Percentiles rank a stretch among this genome's conserved stretches.
Evolutionary conservation across 2,113 vertebrate genomes (phyloP).

Genomic region (Melanotaenia duboulayi): DNA sequence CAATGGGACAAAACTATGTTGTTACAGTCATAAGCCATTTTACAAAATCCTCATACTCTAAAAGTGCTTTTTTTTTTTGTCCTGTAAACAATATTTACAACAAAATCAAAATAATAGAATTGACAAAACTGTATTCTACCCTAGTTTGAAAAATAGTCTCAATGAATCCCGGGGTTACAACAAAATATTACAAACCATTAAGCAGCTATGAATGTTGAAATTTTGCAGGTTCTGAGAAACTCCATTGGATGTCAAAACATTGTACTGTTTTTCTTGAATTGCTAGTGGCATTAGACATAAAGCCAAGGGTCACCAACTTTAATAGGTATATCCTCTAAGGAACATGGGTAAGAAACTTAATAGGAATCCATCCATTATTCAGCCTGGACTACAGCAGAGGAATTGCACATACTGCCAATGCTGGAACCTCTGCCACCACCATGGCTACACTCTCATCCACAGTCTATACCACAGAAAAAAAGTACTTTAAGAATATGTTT

Average conservation of each 20-base stretch:
- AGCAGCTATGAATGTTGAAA: background rate
- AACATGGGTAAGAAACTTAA: background rate
- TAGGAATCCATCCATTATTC: slow-evolving; percentile 10
- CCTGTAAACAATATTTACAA: too few species aligned
- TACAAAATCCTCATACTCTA: too few species aligned
- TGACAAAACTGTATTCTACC: too few species aligned
- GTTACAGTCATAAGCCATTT: too few species aligned
- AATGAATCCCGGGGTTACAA: too few species aligned
- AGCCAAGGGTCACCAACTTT: background rate
- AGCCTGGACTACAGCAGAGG: background rate
- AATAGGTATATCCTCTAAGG: background rate
- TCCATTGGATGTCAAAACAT: background rate
- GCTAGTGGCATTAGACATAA: background rate
- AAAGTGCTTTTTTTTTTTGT: too few species aligned
- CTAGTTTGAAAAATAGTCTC: too few species aligned
- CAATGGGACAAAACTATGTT: too few species aligned
- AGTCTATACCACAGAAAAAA: background rate
- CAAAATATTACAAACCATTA: background rate
- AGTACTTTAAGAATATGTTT: slow-evolving; percentile 3
- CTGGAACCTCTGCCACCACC: background rate
- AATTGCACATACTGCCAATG: background rate
- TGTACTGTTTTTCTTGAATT: background rate
- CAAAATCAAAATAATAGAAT: too few species aligned
- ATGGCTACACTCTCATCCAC: background rate
- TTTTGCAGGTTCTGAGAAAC: background rate